Conservation (phyloP, 2,888 invertebrate genomes). For the Trisateles emortualis region DNA sequence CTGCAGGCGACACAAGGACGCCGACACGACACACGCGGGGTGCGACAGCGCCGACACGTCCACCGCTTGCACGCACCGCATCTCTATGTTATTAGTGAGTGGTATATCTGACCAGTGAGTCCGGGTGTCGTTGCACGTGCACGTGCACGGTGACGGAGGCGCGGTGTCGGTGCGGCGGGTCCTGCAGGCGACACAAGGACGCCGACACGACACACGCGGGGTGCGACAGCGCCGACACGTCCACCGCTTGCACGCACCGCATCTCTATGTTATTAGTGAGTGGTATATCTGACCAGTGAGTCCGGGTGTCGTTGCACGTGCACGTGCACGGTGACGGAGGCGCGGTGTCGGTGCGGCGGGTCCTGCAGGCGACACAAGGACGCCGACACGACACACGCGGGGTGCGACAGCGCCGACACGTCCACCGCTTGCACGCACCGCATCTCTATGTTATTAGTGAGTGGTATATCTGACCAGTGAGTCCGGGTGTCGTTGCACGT, state of each 20-base stretch:
- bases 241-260: conserved; percentile 82
- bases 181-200: conserved; percentile 95
- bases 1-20: conserved; percentile 95
- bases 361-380: conserved; percentile 96
- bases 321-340: too few relatives aligned
- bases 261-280: too few relatives aligned
- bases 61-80: too few relatives aligned
- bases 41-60: conserved; percentile 96
- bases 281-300: too few relatives aligned
- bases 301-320: too few relatives aligned
- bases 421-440: too few relatives aligned
- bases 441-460: too few relatives aligned
- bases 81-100: neutral
- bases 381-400: conserved; percentile 99
- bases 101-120: conserved; percentile 55
- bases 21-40: conserved; percentile 99
- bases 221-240: conserved; percentile 96
- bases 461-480: conserved; percentile 49
- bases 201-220: conserved; percentile 98
- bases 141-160: conserved; percentile 42
- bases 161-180: conserved; percentile 81
- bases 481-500: conserved; percentile 62
- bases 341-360: too few relatives aligned
- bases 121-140: conserved; percentile 59
- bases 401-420: conserved; percentile 97